A percentile compares a stretch with the other conserved stretches of the same genome.
Evolutionary conservation across 1,140 invertebrate genomes (phyloP).

Genomic region (Aphelinus atriplicis): DNA sequence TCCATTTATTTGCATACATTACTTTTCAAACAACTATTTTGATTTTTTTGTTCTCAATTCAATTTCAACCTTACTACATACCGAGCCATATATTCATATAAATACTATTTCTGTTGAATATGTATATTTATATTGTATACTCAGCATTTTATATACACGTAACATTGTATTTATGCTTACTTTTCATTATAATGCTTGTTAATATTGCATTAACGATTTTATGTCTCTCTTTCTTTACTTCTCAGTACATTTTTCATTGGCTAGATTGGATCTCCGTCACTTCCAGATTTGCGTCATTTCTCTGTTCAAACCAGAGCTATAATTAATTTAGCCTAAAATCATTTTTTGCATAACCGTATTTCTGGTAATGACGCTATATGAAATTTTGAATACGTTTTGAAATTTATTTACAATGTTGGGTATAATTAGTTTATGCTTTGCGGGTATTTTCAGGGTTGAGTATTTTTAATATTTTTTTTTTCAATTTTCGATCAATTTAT

Average conservation of each 20-base stretch:
- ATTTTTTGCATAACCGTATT: conserved; percentile 12
- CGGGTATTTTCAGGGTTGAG: conserved; percentile 1
- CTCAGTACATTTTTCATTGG: no score
- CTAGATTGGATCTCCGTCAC: neutral
- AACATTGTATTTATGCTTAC: no score
- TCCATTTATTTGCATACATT: neutral
- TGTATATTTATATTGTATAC: no score
- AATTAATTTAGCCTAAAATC: neutral
- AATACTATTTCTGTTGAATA: no score
- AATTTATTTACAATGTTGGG: conserved; percentile 29
- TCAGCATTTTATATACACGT: no score
- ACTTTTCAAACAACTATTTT: neutral
- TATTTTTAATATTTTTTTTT: conserved; percentile 3
- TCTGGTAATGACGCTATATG: conserved; percentile 23
- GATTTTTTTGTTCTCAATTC: conserved; percentile 5
- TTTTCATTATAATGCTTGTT: no score
- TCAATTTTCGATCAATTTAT: neutral
- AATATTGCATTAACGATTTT: no score
- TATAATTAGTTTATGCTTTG: neutral
- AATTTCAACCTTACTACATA: no score
- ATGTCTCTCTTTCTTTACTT: no score
- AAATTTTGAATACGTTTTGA: conserved; percentile 25
- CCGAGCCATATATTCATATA: no score
- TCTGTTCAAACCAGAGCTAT: neutral
- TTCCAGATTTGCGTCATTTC: neutral